Evolutionary conservation across 1,140 invertebrate species (phyloP).

Genomic region (Paraescarpia echinospica): DNA sequence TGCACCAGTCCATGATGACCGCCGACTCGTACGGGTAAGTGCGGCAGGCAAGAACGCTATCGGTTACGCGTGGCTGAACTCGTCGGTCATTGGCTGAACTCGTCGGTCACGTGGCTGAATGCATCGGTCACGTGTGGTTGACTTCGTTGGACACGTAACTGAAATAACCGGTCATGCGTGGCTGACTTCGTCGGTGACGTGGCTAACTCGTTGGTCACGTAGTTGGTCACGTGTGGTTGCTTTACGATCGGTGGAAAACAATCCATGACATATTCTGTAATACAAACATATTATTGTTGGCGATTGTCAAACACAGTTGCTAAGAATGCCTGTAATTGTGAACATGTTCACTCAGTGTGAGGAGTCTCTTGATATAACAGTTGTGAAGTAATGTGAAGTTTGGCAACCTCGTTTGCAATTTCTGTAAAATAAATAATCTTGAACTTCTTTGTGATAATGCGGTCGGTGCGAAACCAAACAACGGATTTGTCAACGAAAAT

Average conservation of each 20-base stretch:
- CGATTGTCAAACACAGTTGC: background rate
- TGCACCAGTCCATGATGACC: slow-evolving; percentile 88
- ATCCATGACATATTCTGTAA: background rate
- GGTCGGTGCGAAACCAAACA: no score
- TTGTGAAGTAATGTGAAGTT: background rate
- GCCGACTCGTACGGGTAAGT: slow-evolving; percentile 89
- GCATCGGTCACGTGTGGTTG: no score
- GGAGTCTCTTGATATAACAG: background rate
- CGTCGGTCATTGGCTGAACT: background rate
- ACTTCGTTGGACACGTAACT: no score
- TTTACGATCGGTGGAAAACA: background rate
- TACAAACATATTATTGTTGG: background rate
- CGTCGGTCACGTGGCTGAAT: background rate
- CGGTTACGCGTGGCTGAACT: background rate
- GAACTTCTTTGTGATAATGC: no score
- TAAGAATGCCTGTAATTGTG: background rate
- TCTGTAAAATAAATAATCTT: background rate
- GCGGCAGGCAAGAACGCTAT: slow-evolving; percentile 3
- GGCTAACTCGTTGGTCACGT: no score
- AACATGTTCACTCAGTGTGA: background rate
- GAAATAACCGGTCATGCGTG: slow-evolving; percentile 16
- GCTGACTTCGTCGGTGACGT: background rate
- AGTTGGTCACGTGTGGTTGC: slow-evolving; percentile 22
- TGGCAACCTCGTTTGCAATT: background rate
- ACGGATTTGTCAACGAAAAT: background rate